Evolutionary conservation across 1,140 invertebrate genomes (phyloP), one percentile per base, ranked within the genome.

Genomic region (Andrena cerasifolii): DNA sequence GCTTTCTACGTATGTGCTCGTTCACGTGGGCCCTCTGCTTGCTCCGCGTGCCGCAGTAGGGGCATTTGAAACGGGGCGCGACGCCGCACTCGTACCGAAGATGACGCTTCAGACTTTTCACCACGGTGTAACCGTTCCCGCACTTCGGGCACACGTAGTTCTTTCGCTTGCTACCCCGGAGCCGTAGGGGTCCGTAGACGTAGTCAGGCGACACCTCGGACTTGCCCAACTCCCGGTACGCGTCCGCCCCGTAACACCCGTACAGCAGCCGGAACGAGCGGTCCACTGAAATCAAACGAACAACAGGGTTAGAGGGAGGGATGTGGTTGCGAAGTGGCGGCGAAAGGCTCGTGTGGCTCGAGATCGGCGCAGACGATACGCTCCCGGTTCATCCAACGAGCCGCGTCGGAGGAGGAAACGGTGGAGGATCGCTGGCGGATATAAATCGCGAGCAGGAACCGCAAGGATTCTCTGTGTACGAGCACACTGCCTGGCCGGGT

Each of bases 21-120:
- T 93, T 92, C 65, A 94, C 91, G 86, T 94, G 93, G 59, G 93
- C 92, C 87, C 93, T 94, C 68, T 94, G 93, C 84, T 94, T 94
- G 66, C 94, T 94, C 58, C 92, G 93, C 51, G 93, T 93, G 78
- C 93, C 90, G 85, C 95, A 95, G 77, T 93, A 93, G 8, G 93
- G 93, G 80, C 95, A 95, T 62, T 92, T 90, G 79, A 94, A 95
- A 73, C 92, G 93, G 0, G 94, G 94, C 71, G 93, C 93, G 56
- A 94, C 91, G 24, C 95, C 95, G 83, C 95, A 96, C 80, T 96
- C 95, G 83, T 95, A 95, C 58, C 94, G 93, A 70, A 95, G 92
- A 79, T 96, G 95, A 6, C 95, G 91, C 62, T 93, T 94, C n/a
- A 96, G 87, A 70, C 94, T 95, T 70, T 95, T 94, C 56, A 91